Base-by-base conservation (phyloP, 2,888 invertebrate species). In the Sesia bembeciformis region DNA sequence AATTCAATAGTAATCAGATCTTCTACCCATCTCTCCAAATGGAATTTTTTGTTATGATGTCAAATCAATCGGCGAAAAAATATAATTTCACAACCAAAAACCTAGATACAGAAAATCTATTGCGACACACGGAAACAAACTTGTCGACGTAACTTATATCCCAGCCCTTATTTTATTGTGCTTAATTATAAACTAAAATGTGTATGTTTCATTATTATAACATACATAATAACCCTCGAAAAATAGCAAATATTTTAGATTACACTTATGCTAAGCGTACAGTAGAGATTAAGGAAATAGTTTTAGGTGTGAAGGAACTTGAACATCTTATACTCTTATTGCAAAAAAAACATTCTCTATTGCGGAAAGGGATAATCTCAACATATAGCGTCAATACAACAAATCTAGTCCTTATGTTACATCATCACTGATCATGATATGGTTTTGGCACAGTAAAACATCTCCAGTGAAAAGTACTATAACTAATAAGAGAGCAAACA, bases 141-240 rank as follows among this genome's bases (percentile, higher is more conserved):
- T 78, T 76, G 76, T 78, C 73, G 76, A 59, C 50, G 56, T 57
- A 71, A 65, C 73, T 75, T 76, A 69, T 75, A 74, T 78, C 78
- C 82, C 80, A 79, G 72, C 78, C 78, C 81, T 81, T 82, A 84
- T 60, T 72, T 72, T 86, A 86, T 88, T 87, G 86, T 86, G 87
- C 86, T 84, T 81, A 78, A 23, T 23, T 23, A 23, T 23, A 75
- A 82, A 84, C 71, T 77, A 74, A 81, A 79, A 74, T 65, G 72
- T 76, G 71, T 74, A 72, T 75, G 74, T 76, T 72, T 59, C 67
- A 70, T 60, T 23, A 23, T 74, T 67, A 68, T 68, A 81, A 79
- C 73, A 78, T 77, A 80, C 58, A 60, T 75, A 84, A 86, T 83
- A 84, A 82, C 76, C 75, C 72, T 88, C 85, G 81, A 86, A 88